Conservation (phyloP, 2,113 vertebrate species). For the Pontoporia blainvillei region DNA sequence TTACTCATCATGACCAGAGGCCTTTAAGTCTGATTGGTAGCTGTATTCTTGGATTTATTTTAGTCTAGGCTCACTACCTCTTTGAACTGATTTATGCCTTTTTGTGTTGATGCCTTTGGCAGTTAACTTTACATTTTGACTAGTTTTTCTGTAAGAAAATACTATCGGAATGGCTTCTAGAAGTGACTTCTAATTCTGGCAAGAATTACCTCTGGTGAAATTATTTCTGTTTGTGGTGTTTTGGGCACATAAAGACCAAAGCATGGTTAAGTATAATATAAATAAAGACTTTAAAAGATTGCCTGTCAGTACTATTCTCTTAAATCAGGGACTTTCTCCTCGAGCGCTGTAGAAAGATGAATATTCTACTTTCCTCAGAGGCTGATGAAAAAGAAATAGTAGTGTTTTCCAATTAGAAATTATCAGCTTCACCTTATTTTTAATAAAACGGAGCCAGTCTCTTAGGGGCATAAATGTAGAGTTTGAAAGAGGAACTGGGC, state of each 20-base stretch:
- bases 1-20: conserved; percentile 42
- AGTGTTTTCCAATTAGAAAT: not conserved
- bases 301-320: not conserved
- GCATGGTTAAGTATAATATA: not conserved
- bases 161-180: not conserved
- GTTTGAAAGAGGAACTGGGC: not conserved
- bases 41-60: conserved; percentile 19
- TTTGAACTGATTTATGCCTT: conserved; percentile 52
- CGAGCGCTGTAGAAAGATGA: not conserved
- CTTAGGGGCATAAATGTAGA: not conserved
- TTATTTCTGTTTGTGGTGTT: not conserved
- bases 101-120: conserved; percentile 65
- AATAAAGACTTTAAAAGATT: not conserved
- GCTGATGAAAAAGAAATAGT: not conserved
- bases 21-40: not conserved
- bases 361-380: not conserved
- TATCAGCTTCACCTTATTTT: not conserved
- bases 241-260: not conserved
- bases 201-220: not conserved
- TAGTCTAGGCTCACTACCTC: not conserved
- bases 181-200: not conserved
- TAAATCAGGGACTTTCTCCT: not conserved
- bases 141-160: conserved; percentile 38
- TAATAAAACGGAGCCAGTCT: not conserved
- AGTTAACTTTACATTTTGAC: conserved; percentile 23